Evolutionary conservation across 2,888 invertebrate genomes (phyloP), one percentile per base, ranked within the genome.

Genomic region (Unio delphinus): DNA sequence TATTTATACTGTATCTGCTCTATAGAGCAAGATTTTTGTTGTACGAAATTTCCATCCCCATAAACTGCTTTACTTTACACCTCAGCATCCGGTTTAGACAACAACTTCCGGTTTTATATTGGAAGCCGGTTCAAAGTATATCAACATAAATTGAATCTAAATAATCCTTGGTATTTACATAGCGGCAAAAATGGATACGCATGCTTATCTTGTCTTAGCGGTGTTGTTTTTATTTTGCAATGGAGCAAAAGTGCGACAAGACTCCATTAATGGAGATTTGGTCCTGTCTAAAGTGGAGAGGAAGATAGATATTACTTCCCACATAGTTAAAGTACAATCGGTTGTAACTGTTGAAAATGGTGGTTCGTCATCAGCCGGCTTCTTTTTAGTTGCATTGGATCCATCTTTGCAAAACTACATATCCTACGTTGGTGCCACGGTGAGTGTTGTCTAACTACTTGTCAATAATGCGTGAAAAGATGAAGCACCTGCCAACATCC

Each of bases 311-410:
- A 91, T 97, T 78, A 93, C 95, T 8, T 94, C 96, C 11, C 98
- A 98, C 90, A 92, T 98, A 72, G 96, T 96, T 4, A 97, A 96
- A 92, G 93, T 95, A 67, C 92, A 93, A 20, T 92, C 94, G 55
- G 94, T 94, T 91, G 92, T 98, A 85, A 94, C 94, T 80, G 89
- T 97, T 81, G 95, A 97, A 91, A 97, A 98, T 89, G 92, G 92
- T 81, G 95, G 95, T 67, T 94, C 94, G 87, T 92, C 93, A 76
- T 91, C 94, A 75, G 93, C 94, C 56, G 93, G 92, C 75, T 93
- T 91, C 80, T 94, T 96, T 87, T 90, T 95, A 54, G 92, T 95
- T 80, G 92, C 94, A 17, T 88, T 96, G 54, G 95, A 95, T 83
- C 92, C 93, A 20, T 89, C 91, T 11, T 92, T 92, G 73, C 91